A percentile compares a stretch with the other conserved stretches of the same genome.
These are phyloP conservation scores for Periparus ater DNA, from an alignment of 2,797 vertebrate genomes.

Conservation along the genomic window DNA sequence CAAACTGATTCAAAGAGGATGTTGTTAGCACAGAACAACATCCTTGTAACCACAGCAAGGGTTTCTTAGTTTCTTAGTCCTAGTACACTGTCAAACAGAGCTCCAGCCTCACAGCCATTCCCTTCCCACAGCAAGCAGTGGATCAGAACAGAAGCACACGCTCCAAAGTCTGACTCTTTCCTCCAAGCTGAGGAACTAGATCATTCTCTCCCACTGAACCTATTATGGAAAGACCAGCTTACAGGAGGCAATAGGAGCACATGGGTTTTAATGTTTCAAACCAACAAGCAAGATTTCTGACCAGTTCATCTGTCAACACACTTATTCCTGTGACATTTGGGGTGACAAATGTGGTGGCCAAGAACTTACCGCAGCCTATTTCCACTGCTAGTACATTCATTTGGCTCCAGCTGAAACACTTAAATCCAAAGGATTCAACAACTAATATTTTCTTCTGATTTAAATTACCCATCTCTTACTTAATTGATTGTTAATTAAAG, in stretches of 20 bases:
- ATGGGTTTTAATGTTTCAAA: neutral
- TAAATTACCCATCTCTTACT: neutral
- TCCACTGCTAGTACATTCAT: neutral
- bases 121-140: neutral
- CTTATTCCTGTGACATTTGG: neutral
- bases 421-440: neutral
- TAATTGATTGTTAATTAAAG: neutral
- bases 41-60: neutral
- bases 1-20: neutral
- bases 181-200: neutral
- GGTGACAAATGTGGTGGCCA: slow-evolving; percentile 7
- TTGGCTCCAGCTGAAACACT: neutral
- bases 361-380: neutral
- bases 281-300: slow-evolving; percentile 6
- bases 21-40: neutral
- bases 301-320: slow-evolving; percentile 35
- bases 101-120: neutral
- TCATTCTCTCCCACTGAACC: neutral
- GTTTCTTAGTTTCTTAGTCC: neutral
- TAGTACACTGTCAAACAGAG: fast-evolving
- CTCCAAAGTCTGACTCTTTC: neutral
- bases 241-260: neutral
- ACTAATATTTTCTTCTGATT: neutral
- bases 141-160: fast-evolving
- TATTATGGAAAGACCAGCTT: neutral